Evolutionary conservation across 2,113 vertebrate genomes (phyloP), one percentile per base, ranked within the genome.

Genomic region (Thunnus maccoyii): DNA sequence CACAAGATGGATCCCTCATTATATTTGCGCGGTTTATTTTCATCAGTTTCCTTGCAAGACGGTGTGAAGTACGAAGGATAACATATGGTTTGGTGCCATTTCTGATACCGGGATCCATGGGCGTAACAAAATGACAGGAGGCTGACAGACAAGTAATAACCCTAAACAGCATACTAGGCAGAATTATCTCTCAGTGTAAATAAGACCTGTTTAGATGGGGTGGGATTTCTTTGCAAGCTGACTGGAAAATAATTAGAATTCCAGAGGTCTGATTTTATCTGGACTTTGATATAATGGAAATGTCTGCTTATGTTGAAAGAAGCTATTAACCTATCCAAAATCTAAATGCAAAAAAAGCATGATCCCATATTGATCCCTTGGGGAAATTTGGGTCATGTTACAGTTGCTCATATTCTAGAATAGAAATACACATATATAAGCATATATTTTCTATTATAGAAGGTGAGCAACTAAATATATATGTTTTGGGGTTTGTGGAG

Each of bases 1-100:
- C 83, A 80, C 84, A 88, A 88, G 82, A 94, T 89, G 86, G 91
- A 91, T 72, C 64, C 80, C 85, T 78, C 83, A 87, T 92, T 89
- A 88, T 85, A 52, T 83, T 64, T 80, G 76, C 66, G 55, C 65
- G 80, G 51, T 82, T 86, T 83, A 48, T 76, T 88, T 88, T 90
- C 76, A 90, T 81, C 66, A 48, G 58, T 78, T 82, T 78, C 60
- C 36, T 5, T 56, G 63, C 36, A 30, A 72, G 73, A 86, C 18
- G 20, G 69, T 76, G 78, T 64, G 61, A 77, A 63, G 46, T 57
- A 64, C 66, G 68, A 89, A 60, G 66, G 63, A 66, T 58, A 82
- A 71, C 83, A 85, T 86, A 74, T 73, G 85, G 89, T 82, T 82
- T 32, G 78, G 57, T 79, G 80, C 36, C 65, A 80, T 65, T 77